Evolutionary conservation across 2,113 vertebrate genomes (phyloP).

Genomic region (Mesocricetus auratus): DNA sequence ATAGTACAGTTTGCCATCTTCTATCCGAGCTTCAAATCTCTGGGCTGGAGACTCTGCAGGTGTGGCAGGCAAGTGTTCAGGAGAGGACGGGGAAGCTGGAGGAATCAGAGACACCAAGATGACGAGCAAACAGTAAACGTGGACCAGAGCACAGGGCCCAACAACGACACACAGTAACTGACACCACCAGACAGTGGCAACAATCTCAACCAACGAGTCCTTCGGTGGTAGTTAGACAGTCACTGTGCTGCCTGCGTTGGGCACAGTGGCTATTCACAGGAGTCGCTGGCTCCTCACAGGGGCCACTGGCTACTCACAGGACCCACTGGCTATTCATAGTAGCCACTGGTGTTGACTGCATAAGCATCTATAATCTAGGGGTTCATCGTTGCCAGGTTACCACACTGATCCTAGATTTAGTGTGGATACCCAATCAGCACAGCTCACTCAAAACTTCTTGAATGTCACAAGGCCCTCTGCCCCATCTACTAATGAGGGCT

Average conservation of each 20-base stretch:
- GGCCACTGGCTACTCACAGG: not conserved
- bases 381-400: not conserved
- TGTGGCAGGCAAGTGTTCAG: slow-evolving; percentile 93
- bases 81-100: slow-evolving; percentile 95
- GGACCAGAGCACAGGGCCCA: not conserved
- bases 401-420: not conserved
- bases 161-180: not conserved
- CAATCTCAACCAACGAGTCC: not conserved
- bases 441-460: not conserved
- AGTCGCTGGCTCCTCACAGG: not conserved
- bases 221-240: not conserved
- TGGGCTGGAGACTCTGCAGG: slow-evolving; percentile 94
- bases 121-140: not conserved
- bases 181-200: not conserved
- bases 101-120: slow-evolving; percentile 48
- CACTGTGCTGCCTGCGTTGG: no score
- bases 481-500: not conserved
- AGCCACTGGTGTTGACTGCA: not conserved
- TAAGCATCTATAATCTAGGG: no score
- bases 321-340: not conserved
- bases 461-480: not conserved
- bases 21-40: slow-evolving; percentile 97
- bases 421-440: not conserved
- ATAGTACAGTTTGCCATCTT: slow-evolving; percentile 98
- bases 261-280: not conserved